Conservation (phyloP, 2,888 invertebrate species). For the Phlogophora meticulosa region DNA sequence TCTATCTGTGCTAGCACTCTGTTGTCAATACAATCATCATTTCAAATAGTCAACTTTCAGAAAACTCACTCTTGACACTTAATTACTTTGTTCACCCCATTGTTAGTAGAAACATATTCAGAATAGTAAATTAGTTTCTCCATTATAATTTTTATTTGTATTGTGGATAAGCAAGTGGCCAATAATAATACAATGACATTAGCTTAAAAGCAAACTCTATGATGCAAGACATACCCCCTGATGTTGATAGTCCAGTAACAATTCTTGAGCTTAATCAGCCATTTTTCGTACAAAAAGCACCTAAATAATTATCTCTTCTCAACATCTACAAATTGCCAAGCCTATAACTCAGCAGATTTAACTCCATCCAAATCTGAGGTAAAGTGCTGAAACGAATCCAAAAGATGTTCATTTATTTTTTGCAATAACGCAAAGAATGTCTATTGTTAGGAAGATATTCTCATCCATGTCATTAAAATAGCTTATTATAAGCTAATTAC, state of each 20-base stretch:
- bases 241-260: background rate
- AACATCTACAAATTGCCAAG: background rate
- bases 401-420: conserved; percentile 18
- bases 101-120: background rate
- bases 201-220: background rate
- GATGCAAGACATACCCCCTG: background rate
- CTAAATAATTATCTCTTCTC: background rate
- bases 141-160: background rate
- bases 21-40: too few relatives aligned
- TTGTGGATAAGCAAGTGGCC: background rate
- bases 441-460: conserved; percentile 39
- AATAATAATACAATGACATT: background rate
- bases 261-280: too few relatives aligned
- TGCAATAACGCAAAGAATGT: conserved; percentile 23
- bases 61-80: too few relatives aligned
- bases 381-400: conserved; percentile 10
- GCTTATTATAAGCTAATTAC: conserved; percentile 38
- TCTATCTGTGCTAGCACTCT: too few relatives aligned
- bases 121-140: background rate
- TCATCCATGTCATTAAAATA: conserved; percentile 55
- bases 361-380: background rate
- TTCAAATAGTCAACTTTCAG: too few relatives aligned
- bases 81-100: too few relatives aligned
- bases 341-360: background rate
- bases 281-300: too few relatives aligned